Percentiles rank a stretch among this genome's conserved stretches.
These are phyloP conservation scores for Psittacara wagleri DNA, from an alignment of 2,113 vertebrate species.

Conservation along the genomic window DNA sequence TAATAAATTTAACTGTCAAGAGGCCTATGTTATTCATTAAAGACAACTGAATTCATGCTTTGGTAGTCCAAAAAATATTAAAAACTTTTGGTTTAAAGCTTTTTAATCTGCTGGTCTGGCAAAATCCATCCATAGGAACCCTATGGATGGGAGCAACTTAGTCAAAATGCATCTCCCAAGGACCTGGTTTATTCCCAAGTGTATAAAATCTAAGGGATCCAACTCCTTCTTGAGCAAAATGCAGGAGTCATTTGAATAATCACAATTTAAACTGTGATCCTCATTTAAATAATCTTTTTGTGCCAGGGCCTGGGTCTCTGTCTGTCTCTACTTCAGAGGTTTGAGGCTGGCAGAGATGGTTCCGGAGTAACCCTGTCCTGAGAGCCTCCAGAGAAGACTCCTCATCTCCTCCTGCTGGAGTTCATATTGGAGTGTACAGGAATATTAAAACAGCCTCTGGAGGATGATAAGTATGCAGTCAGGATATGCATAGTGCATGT, in stretches of 20 bases:
- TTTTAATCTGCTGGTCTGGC: background rate
- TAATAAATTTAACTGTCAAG: background rate
- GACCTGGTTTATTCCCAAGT: background rate
- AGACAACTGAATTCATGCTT: background rate
- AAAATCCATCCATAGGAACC: background rate
- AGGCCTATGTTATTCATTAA: background rate
- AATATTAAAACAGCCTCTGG: background rate
- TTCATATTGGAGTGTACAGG: background rate
- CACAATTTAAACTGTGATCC: background rate
- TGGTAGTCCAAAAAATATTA: background rate
- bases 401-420: background rate
- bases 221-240: background rate
- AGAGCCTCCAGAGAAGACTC: background rate
- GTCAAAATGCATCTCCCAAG: background rate
- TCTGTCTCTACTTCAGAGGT: background rate
- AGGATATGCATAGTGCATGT: background rate
- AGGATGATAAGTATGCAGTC: background rate
- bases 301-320: background rate
- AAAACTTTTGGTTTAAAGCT: background rate
- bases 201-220: background rate
- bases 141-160: background rate
- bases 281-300: background rate
- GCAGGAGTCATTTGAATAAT: background rate
- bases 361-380: background rate
- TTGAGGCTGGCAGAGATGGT: background rate